Evolutionary conservation across 2,113 vertebrate genomes (phyloP).

Genomic region (Forbesichthys papilliferus): DNA sequence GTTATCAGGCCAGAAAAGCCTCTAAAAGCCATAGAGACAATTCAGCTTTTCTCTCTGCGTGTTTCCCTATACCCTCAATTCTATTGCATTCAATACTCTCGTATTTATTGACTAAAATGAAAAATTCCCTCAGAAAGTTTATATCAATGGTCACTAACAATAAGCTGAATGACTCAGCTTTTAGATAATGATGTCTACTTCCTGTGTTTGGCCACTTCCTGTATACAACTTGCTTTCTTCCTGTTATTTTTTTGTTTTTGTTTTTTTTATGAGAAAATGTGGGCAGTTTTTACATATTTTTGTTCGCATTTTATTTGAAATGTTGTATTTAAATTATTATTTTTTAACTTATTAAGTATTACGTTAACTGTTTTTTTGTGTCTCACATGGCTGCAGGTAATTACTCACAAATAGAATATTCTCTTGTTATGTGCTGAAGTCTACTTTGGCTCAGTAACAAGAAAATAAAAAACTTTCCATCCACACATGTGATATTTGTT

Average conservation of each 20-base stretch:
- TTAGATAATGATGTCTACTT: constrained; percentile 67
- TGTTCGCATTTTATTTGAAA: constrained; percentile 56
- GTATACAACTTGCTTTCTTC: constrained; percentile 56
- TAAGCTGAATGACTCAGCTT: constrained; percentile 69
- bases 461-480: constrained; percentile 5
- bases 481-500: constrained; percentile 22
- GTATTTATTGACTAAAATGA: constrained; percentile 72
- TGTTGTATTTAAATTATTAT: constrained; percentile 71
- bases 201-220: constrained; percentile 60
- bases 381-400: constrained; percentile 51
- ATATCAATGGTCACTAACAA: constrained; percentile 77
- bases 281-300: constrained; percentile 41
- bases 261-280: constrained; percentile 45
- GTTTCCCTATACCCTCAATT: constrained; percentile 26
- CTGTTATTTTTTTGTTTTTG: constrained; percentile 46
- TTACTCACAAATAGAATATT: constrained; percentile 40
- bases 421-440: neutral
- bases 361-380: constrained; percentile 46
- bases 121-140: constrained; percentile 71
- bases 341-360: constrained; percentile 76
- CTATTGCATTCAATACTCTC: constrained; percentile 54
- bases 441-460: constrained; percentile 7
- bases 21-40: constrained; percentile 70
- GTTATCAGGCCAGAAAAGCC: constrained; percentile 52
- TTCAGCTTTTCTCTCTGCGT: constrained; percentile 30